Base-by-base conservation (phyloP, 1,140 invertebrate species). In the Lordiphosa mommai region DNA sequence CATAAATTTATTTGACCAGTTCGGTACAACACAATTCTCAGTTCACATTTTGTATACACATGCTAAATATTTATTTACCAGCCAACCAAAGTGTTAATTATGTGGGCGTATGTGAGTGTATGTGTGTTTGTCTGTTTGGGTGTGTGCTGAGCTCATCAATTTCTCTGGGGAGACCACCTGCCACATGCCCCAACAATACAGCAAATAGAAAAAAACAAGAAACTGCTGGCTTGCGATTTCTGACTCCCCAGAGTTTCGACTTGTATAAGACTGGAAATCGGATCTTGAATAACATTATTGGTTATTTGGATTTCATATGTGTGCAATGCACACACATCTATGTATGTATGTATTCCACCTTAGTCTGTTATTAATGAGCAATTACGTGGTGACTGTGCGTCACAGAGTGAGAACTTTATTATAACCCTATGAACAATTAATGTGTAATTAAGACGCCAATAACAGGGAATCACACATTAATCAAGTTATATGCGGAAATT, bases 11-110 rank as follows among this genome's bases (percentile, higher is more conserved):
- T 27, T 80, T 56, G 63, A 41, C 44, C 59, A 29, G 40, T 36
- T 68, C 32, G 44, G 44, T 12, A 34, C 20, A 50, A 17, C 13
- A 9, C 38, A 34, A 30, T 32, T 13, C 14, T 4, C 36, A 52
- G 57, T 49, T 33, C 37, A 44, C 34, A 14, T 40, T 66, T 43
- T 63, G 46, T 70, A 76, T 50, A 77, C 67, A 65, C 72, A 77
- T 61, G 72, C 67, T 61, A 79, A 80, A 72, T 77, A 77, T 77
- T 77, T 77, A 80, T 77, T 57, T 56, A 64, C 58, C 60, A 67
- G 60, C 46, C 63, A 72, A 68, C 49, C 70, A 80, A 61, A 79
- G 74, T 79, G 73, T 73, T 73, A 73, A 73, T 73, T 73, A 68
- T 72, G 63, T 73, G 69, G 60, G 66, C 40, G 69, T 70, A 46